Base-by-base conservation (phyloP, 2,888 invertebrate species). In the Zygothrica quintamaculata region DNA sequence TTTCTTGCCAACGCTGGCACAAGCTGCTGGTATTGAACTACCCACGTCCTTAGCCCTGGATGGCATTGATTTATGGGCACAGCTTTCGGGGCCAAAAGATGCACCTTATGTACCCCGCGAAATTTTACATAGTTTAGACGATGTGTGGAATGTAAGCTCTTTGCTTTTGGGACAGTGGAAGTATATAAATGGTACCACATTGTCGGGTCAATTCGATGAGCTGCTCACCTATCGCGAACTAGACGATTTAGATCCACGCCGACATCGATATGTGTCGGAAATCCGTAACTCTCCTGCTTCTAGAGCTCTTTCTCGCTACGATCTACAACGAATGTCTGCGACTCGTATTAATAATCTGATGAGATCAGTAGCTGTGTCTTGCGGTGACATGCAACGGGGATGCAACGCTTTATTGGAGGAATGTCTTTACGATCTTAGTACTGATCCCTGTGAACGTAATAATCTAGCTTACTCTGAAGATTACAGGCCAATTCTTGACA, bases 1-100 rank as follows among this genome's bases (percentile, higher is more conserved):
- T 89, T 96, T 96, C 95, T 88, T 97, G 33, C 97, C 97, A 0
- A 97, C 97, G 0, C 90, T 91, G 95, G 88, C 88, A 0, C 75
- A 70, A 9, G 89, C 89, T 0, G 89, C 90, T 0, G 78, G 77
- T n/a, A 88, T 90, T 18, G 25, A 74, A 11, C 43, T 90, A 7
- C 16, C 73, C 1, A 25, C 60, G 0, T 15, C 60, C 0, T 29
- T 94, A 1, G 11, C 67, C 0, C 33, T 95, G 3, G 95, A 95
- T 74, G 95, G 95, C 9, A 89, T 94, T 5, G 93, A 95, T 86
- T 93, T 94, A 82, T 95, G 95, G 95, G 92, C 93, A 1, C 92
- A 94, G 11, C 91, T 95, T 59, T 89, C 74, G 0, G 70, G 75
- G 0, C 8, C 56, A 0, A 50, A 44, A 6, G 62, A 67, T 13